A percentile compares a stretch with the other conserved stretches of the same genome.
Evolutionary conservation across 1,140 invertebrate genomes (phyloP).

Genomic region (Belonocnema kinseyi): DNA sequence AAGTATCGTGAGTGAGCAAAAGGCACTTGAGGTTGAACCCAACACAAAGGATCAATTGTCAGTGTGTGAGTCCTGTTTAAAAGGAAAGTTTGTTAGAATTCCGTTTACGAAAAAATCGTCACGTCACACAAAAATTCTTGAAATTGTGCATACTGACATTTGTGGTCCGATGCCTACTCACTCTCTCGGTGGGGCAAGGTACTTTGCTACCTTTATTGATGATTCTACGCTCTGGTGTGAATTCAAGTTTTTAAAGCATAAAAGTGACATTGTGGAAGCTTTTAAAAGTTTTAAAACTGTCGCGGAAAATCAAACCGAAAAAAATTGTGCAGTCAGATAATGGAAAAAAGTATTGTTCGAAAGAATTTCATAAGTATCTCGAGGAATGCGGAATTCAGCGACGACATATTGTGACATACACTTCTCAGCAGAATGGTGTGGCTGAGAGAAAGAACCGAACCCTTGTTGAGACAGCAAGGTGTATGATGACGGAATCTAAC

Average conservation of each 20-base stretch:
- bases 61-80: not conserved
- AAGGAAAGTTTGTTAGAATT: not conserved
- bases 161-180: slow-evolving; percentile 50
- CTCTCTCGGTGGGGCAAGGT: slow-evolving; percentile 41
- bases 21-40: not conserved
- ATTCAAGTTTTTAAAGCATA: slow-evolving; percentile 27
- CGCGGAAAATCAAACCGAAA: not conserved
- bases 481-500: not conserved
- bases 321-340: slow-evolving; percentile 32
- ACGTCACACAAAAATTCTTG: not conserved
- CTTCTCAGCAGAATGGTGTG: not conserved
- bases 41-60: not conserved
- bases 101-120: slow-evolving; percentile 6
- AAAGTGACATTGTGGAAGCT: slow-evolving; percentile 10
- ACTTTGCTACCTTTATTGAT: slow-evolving; percentile 45
- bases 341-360: slow-evolving; percentile 33
- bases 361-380: not conserved
- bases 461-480: slow-evolving; percentile 17
- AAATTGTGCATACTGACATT: slow-evolving; percentile 48
- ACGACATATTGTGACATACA: slow-evolving; percentile 36
- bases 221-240: not conserved
- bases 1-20: not conserved
- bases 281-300: slow-evolving; percentile 14
- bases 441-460: slow-evolving; percentile 15
- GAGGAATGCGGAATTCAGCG: slow-evolving; percentile 19